Evolutionary conservation across 2,888 invertebrate genomes (phyloP), one percentile per base, ranked within the genome.

Genomic region (Phyto melanocephala): DNA sequence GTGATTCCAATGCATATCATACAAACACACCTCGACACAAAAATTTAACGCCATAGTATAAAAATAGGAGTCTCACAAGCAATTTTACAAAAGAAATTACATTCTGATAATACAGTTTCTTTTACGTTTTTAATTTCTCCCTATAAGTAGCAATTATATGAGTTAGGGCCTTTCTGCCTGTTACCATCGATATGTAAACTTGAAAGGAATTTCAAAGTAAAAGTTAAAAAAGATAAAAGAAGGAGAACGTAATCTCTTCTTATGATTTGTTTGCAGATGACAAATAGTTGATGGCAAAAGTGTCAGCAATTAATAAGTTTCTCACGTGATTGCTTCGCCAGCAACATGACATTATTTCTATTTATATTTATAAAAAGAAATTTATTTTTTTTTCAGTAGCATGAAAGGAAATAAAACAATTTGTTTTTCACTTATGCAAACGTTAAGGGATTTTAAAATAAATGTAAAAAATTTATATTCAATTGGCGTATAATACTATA

Each of bases 301-400:
- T 78, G 74, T 58, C 78, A 78, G 56, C 74, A 74, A 81, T 78
- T 78, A 78, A 75, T 74, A 81, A 81, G 74, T 65, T 74, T 68
- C 58, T 70, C 81, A 81, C 81, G 78, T 81, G 74, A 74, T 56
- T 35, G 62, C 50, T 62, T n/a, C 15, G 54, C 20, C 67, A 68
- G 47, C 10, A 40, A 40, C 8, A 37, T 20, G 58, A n/a, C 58
- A 67, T 40, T 58, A 60, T 33, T 42, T n/a, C 13, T 60, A 11
- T 42, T 56, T 1, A 22, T 42, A 15, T 62, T 62, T 42, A 40
- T 60, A 60, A 37, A 17, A 40, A 13, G 5, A 1, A 8, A n/a
- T 24, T 62, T 62, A 2, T 0, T 40, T 20, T 28, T 17, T 28
- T 13, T 56, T 42, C 22, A 35, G 35, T n/a, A 11, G 17, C 22